Conservation (phyloP, 2,113 vertebrate genomes). For the Oreochromis niloticus region DNA sequence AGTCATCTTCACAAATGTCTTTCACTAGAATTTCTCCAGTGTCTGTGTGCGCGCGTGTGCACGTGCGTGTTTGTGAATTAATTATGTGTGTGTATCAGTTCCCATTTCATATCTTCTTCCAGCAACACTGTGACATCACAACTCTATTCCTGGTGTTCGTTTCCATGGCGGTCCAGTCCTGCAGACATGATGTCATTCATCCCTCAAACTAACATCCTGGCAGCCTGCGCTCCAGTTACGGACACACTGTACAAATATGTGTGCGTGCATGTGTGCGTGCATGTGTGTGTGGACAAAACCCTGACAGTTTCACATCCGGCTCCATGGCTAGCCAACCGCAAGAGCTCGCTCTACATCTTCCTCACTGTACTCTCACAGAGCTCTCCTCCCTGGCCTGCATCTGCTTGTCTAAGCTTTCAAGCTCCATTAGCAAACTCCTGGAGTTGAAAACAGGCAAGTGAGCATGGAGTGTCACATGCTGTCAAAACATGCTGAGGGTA, state of each 20-base stretch:
- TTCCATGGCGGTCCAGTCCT: slow-evolving; percentile 46
- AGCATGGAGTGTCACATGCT: slow-evolving; percentile 8
- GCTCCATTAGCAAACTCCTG: slow-evolving; percentile 48
- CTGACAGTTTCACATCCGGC: slow-evolving; percentile 50
- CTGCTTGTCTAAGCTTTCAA: slow-evolving; percentile 47
- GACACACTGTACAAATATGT: slow-evolving; percentile 6
- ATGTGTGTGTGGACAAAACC: background rate
- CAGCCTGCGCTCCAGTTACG: slow-evolving; percentile 43
- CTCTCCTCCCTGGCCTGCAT: background rate
- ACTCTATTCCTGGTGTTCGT: slow-evolving; percentile 70
- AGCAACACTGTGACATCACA: slow-evolving; percentile 71
- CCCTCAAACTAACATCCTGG: slow-evolving; percentile 52
- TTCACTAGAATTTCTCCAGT: background rate
- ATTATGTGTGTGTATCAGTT: background rate
- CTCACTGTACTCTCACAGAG: background rate
- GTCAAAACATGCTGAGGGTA: slow-evolving; percentile 15
- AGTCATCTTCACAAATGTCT: background rate
- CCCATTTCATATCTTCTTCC: slow-evolving; percentile 60
- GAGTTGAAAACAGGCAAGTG: background rate
- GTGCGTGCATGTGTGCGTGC: background rate
- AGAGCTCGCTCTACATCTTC: slow-evolving; percentile 33
- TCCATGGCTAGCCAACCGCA: slow-evolving; percentile 33
- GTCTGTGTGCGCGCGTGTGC: rapidly evolving
- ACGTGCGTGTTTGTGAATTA: background rate
- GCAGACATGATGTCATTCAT: slow-evolving; percentile 72